A percentile compares a stretch with the other conserved stretches of the same genome.
These are phyloP conservation scores for Phyllostomus discolor DNA, from an alignment of 2,113 vertebrate genomes.

Conservation along the genomic window DNA sequence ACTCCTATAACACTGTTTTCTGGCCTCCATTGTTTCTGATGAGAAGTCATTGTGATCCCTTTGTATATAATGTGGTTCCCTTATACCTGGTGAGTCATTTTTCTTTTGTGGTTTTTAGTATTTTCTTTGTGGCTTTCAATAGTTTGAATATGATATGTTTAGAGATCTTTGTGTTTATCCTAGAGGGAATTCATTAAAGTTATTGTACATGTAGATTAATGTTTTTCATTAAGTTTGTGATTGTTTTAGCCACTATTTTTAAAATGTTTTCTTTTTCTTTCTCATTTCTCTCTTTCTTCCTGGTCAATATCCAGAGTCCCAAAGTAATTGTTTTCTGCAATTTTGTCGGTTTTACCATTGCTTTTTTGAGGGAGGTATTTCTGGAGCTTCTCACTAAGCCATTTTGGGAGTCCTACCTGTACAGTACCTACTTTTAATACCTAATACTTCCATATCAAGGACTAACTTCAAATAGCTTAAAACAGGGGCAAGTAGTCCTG, in stretches of 20 bases:
- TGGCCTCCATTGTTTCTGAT: not conserved
- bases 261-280: not conserved
- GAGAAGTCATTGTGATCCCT: not conserved
- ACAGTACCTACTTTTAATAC: not conserved
- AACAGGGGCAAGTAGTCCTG: not conserved
- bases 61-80: not conserved
- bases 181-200: not conserved
- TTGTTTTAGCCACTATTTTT: not conserved
- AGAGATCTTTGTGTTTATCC: not conserved
- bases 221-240: not conserved
- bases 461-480: not conserved
- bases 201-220: not conserved
- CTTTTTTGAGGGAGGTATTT: not conserved
- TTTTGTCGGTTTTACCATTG: not conserved
- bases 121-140: not conserved
- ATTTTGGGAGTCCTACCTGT: not conserved
- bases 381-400: not conserved
- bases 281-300: not conserved
- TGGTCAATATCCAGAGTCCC: not conserved
- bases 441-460: not conserved
- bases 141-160: not conserved
- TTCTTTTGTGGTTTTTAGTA: not conserved
- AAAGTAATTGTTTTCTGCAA: not conserved
- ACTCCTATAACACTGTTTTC: not conserved
- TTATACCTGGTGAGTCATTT: not conserved